phyloP scores from a whole-genome alignment of 2,888 invertebrate genomes.

The Syrista parreyssii region DNA sequence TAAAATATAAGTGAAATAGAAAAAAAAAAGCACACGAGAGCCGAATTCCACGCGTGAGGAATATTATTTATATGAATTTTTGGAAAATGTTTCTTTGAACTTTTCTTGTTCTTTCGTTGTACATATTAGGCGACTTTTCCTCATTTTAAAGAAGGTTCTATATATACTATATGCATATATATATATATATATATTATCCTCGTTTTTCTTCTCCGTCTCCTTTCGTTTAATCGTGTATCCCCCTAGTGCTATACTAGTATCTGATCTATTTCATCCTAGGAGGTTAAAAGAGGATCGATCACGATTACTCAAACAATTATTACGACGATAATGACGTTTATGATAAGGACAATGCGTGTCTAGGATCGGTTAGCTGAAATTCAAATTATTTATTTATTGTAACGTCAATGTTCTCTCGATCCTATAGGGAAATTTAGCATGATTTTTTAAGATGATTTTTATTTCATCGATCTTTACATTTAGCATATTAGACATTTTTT shows the following conservation, averaged over 20 bases:
- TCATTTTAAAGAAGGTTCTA: slow-evolving; percentile 34
- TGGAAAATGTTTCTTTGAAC: slow-evolving; percentile 11
- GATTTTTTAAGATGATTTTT: slow-evolving; percentile 41
- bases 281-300: slow-evolving; percentile 8
- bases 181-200: slow-evolving; percentile 10
- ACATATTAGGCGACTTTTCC: slow-evolving; percentile 53
- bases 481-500: slow-evolving; percentile 26
- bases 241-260: slow-evolving; percentile 8
- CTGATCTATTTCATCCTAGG: slow-evolving; percentile 16
- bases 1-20: too few species aligned
- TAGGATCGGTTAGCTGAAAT: slow-evolving; percentile 33
- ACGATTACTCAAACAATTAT: slow-evolving; percentile 7
- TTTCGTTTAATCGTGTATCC: slow-evolving; percentile 8
- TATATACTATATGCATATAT: too few species aligned
- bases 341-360: slow-evolving; percentile 23
- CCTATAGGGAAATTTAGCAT: slow-evolving; percentile 43
- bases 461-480: slow-evolving; percentile 32
- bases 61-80: slow-evolving; percentile 30
- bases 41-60: slow-evolving; percentile 25
- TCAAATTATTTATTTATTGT: slow-evolving; percentile 35
- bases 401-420: slow-evolving; percentile 27
- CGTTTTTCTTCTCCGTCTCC: slow-evolving; percentile 25
- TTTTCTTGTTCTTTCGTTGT: slow-evolving; percentile 34
- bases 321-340: not conserved
- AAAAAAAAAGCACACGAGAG: slow-evolving; percentile 6